A percentile compares a stretch with the other conserved stretches of the same genome.
phyloP scores from a whole-genome alignment of 2,797 vertebrate species.

The Enteromius unitaeniatus region DNA sequence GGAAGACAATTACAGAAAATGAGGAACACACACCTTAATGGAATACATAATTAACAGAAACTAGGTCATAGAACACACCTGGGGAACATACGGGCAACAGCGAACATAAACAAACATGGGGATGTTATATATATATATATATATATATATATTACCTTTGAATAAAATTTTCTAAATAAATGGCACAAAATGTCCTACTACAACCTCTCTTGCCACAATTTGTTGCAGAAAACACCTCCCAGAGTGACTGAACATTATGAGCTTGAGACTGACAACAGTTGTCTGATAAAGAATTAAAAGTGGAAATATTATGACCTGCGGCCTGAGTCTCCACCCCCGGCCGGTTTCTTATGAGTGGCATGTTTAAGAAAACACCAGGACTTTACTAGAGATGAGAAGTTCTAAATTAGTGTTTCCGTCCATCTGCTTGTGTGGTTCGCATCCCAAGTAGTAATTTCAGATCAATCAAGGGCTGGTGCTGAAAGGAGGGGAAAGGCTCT shows the following conservation, averaged over 20 bases:
- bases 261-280: background rate
- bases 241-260: conserved; percentile 30
- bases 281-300: conserved; percentile 39
- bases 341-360: conserved; percentile 28
- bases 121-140: too few species aligned
- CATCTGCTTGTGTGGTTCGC: conserved; percentile 53
- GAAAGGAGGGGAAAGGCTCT: conserved; percentile 27
- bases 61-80: too few species aligned
- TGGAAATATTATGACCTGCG: background rate
- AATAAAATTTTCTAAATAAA: background rate
- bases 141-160: too few species aligned
- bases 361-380: conserved; percentile 51
- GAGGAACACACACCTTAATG: too few species aligned
- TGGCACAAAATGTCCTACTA: background rate
- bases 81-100: too few species aligned
- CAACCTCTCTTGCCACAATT: background rate
- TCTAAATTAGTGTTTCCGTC: conserved; percentile 57
- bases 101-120: too few species aligned
- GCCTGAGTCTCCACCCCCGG: background rate
- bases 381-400: conserved; percentile 47
- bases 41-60: too few species aligned
- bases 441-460: conserved; percentile 57
- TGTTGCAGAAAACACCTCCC: background rate
- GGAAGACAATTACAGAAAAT: too few species aligned
- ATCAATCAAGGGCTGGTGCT: conserved; percentile 46